Percentiles rank a stretch among this genome's conserved stretches.
Conservation (phyloP, 2,113 vertebrate species). For the Hyperoodon ampullatus region DNA sequence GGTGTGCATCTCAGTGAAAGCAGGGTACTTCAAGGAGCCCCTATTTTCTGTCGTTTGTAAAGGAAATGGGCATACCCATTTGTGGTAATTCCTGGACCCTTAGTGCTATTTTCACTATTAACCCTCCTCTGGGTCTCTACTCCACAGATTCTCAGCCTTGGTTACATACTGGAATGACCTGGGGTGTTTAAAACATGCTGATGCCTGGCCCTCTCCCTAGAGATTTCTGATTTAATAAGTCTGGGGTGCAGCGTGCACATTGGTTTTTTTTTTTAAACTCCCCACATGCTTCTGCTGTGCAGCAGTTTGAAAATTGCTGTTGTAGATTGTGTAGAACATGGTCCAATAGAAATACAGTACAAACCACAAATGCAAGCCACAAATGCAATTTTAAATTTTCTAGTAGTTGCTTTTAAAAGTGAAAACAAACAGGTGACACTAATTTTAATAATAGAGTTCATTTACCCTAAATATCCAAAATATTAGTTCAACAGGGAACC, state of each 20-base stretch:
- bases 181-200: neutral
- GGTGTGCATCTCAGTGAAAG: neutral
- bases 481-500: conserved; percentile 29
- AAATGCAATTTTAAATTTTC: neutral
- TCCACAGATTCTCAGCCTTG: neutral
- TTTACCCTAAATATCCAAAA: conserved; percentile 1
- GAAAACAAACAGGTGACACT: neutral
- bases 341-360: neutral
- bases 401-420: neutral
- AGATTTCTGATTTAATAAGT: neutral
- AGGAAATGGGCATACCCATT: neutral
- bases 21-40: neutral
- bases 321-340: neutral
- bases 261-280: neutral
- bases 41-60: neutral
- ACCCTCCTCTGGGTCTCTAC: neutral
- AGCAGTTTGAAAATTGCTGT: neutral
- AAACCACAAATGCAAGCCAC: neutral
- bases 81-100: neutral
- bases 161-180: neutral
- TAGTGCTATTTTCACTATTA: neutral
- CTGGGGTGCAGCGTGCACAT: neutral
- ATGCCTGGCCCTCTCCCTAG: neutral
- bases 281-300: neutral
- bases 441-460: conserved; percentile 16